Conservation (phyloP, 2,888 invertebrate species). For the Icerya purchasi region DNA sequence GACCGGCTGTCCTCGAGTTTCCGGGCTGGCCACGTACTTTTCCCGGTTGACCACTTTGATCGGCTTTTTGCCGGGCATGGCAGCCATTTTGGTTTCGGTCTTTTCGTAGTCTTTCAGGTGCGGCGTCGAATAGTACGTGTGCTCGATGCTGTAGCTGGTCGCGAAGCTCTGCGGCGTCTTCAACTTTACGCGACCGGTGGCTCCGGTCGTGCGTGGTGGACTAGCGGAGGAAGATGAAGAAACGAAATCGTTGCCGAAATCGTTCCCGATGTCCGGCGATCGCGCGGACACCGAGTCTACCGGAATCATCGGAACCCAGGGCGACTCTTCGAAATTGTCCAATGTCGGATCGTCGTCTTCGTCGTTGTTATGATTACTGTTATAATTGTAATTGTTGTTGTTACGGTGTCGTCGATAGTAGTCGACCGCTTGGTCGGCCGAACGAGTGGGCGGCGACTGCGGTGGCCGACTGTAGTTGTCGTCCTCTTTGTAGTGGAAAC, state of each 20-base stretch:
- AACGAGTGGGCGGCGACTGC: background rate
- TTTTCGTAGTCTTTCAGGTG: background rate
- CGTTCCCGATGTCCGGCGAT: background rate
- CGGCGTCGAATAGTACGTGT: background rate
- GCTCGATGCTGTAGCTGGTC: slow-evolving; percentile 8
- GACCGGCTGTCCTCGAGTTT: background rate
- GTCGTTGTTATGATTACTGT: background rate
- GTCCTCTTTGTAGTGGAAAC: too few species aligned
- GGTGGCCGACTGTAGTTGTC: background rate
- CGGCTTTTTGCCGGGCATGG: background rate
- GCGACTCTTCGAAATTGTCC: slow-evolving; percentile 12
- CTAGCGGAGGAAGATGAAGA: background rate
- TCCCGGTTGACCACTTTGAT: background rate
- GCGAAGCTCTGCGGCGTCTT: slow-evolving; percentile 5
- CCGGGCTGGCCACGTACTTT: background rate
- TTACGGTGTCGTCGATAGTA: background rate
- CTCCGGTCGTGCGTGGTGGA: background rate
- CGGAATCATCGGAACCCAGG: slow-evolving; percentile 15
- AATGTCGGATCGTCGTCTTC: background rate
- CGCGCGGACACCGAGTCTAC: background rate
- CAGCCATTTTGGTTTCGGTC: background rate
- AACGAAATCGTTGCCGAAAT: background rate
- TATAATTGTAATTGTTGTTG: background rate
- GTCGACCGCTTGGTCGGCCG: background rate
- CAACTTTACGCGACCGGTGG: slow-evolving; percentile 1